Conservation (phyloP, 2,888 invertebrate genomes). For the Eilema griseolum region DNA sequence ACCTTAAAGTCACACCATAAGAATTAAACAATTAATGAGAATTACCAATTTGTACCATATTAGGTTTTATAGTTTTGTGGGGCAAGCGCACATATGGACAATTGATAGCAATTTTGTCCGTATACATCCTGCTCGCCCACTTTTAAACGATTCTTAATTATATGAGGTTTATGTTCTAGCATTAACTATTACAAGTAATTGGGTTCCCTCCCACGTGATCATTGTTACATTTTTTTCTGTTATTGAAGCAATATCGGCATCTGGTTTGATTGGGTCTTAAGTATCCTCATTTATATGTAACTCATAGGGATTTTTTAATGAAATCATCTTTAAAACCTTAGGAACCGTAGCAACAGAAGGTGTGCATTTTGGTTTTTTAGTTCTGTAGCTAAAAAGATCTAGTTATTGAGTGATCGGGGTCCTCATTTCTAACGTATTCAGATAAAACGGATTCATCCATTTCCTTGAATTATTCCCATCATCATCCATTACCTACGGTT, state of each 20-base stretch:
- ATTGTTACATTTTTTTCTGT: conserved; percentile 3
- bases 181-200: conserved; percentile 35
- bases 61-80: conserved; percentile 59
- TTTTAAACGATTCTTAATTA: conserved; percentile 41
- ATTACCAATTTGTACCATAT: conserved; percentile 62
- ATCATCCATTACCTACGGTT: too few relatives aligned
- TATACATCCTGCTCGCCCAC: conserved; percentile 55
- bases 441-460: too few relatives aligned
- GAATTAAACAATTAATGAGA: conserved; percentile 68
- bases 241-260: neutral
- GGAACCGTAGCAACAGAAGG: neutral
- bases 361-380: too few relatives aligned
- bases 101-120: conserved; percentile 60
- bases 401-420: too few relatives aligned
- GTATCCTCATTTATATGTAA: neutral
- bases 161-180: conserved; percentile 28
- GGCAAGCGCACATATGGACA: conserved; percentile 45
- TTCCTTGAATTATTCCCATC: too few relatives aligned
- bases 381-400: too few relatives aligned
- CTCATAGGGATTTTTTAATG: neutral
- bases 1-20: conserved; percentile 45
- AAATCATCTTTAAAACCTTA: neutral
- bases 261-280: neutral
- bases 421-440: too few relatives aligned
- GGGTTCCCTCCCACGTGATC: conserved; percentile 37